Evolutionary conservation across 2,888 invertebrate genomes (phyloP).

Genomic region (Onthophagus sagittarius): DNA sequence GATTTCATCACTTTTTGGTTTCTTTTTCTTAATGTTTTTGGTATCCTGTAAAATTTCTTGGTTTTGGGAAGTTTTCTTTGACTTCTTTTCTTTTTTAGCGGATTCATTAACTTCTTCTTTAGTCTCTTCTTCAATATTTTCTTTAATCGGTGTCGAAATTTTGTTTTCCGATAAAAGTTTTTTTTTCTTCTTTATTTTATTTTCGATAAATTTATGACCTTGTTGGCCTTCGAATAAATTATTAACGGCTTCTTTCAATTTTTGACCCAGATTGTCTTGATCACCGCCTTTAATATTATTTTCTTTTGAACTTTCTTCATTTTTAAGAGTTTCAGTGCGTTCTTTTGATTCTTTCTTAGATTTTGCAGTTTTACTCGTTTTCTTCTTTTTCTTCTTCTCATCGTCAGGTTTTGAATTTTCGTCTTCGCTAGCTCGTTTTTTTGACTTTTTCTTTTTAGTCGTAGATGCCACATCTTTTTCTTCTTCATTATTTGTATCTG

Average conservation of each 20-base stretch:
- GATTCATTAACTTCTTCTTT: background rate
- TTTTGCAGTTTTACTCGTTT: background rate
- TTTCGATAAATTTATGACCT: background rate
- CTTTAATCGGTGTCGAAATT: background rate
- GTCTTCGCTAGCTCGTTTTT: background rate
- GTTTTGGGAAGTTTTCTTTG: background rate
- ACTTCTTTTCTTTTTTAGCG: background rate
- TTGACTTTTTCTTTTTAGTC: no score
- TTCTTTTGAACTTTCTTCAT: background rate
- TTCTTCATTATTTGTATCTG: background rate
- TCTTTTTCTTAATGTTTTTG: slow-evolving; percentile 16
- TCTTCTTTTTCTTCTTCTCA: slow-evolving; percentile 23
- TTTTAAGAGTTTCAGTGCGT: background rate
- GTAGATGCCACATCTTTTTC: background rate
- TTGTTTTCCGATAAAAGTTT: background rate
- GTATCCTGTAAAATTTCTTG: slow-evolving; percentile 5
- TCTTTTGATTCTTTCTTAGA: background rate
- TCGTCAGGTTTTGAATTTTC: no score
- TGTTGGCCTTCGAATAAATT: background rate
- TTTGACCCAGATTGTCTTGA: background rate
- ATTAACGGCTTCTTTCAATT: background rate
- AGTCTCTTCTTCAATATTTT: background rate
- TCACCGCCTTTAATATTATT: background rate
- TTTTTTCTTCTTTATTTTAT: background rate
- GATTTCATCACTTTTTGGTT: background rate